A percentile compares a stretch with the other conserved stretches of the same genome.
Evolutionary conservation across 2,888 invertebrate genomes (phyloP).

Genomic region (Sphaerophoria rueppellii): DNA sequence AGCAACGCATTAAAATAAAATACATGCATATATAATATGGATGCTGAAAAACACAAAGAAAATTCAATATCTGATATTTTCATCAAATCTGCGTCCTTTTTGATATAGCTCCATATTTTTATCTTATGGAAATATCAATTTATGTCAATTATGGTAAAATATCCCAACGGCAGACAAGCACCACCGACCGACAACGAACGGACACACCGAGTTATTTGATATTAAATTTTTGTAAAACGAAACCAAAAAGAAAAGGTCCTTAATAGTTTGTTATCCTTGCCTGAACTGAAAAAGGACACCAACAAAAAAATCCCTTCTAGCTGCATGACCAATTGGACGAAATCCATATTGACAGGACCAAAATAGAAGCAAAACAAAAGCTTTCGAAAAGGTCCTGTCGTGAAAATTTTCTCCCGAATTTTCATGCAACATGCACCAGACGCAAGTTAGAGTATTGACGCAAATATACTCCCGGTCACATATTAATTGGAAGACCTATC

Average conservation of each 20-base stretch:
- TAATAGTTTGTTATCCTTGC: conserved; percentile 23
- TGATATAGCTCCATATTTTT: not conserved
- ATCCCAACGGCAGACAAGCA: conserved; percentile 1
- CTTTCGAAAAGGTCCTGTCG: conserved; percentile 20
- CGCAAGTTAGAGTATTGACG: not conserved
- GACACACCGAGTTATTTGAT: conserved; percentile 19
- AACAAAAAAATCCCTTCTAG: conserved; percentile 18
- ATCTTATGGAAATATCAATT: conserved; percentile 44
- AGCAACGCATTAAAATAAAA: conserved; percentile 7
- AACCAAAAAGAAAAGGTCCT: not conserved
- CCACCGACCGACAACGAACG: too few relatives aligned
- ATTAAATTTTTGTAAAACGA: conserved; percentile 15
- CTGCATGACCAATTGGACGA: conserved; percentile 52
- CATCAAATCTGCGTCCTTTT: conserved; percentile 9
- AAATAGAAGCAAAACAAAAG: conserved; percentile 33
- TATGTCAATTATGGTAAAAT: conserved; percentile 52
- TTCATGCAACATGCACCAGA: not conserved
- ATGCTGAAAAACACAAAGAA: not conserved
- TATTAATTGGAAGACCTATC: conserved; percentile 63
- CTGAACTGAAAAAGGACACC: not conserved
- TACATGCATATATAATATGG: not conserved
- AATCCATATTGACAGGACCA: not conserved
- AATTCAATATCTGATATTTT: conserved; percentile 4
- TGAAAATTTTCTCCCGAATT: conserved; percentile 19
- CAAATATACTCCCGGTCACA: conserved; percentile 55